Conservation (phyloP, 2,797 vertebrate species). For the Sebastes miniatus region DNA sequence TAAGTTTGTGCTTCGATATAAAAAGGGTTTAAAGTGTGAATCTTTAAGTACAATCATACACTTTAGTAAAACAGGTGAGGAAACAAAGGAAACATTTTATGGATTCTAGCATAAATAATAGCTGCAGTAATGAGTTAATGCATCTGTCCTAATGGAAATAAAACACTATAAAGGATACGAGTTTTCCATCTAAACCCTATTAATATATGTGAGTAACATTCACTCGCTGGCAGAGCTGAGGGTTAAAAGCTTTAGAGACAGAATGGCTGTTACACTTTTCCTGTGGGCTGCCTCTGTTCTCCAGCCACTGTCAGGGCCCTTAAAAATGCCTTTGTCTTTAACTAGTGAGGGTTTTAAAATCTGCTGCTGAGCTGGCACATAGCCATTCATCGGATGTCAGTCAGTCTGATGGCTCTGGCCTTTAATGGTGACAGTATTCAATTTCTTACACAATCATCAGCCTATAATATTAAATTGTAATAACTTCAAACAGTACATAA, state of each 20-base stretch:
- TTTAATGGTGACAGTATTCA: slow-evolving; percentile 75
- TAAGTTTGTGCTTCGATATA: background rate
- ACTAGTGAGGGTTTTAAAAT: slow-evolving; percentile 72
- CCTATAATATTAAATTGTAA: slow-evolving; percentile 68
- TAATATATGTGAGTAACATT: slow-evolving; percentile 36
- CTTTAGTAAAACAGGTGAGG: background rate
- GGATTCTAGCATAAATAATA: background rate
- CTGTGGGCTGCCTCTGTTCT: slow-evolving; percentile 51
- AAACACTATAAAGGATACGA: slow-evolving; percentile 9
- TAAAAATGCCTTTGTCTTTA: slow-evolving; percentile 62
- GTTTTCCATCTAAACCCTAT: slow-evolving; percentile 53
- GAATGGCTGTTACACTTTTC: slow-evolving; percentile 54
- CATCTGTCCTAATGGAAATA: slow-evolving; percentile 18
- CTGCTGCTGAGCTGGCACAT: slow-evolving; percentile 54
- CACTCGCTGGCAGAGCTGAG: slow-evolving; percentile 19
- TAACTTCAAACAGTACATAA: slow-evolving; percentile 66
- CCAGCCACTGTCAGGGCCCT: slow-evolving; percentile 47
- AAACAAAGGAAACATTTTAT: background rate
- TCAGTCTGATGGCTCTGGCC: slow-evolving; percentile 72
- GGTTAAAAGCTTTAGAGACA: slow-evolving; percentile 72
- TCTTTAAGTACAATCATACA: background rate
- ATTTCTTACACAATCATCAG: slow-evolving; percentile 64
- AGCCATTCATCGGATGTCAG: slow-evolving; percentile 70
- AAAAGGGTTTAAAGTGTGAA: background rate
- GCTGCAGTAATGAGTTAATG: slow-evolving; percentile 13